Percentiles rank a stretch among this genome's conserved stretches.
Evolutionary conservation across 1,140 invertebrate genomes (phyloP).

Genomic region (Coboldia fuscipes): DNA sequence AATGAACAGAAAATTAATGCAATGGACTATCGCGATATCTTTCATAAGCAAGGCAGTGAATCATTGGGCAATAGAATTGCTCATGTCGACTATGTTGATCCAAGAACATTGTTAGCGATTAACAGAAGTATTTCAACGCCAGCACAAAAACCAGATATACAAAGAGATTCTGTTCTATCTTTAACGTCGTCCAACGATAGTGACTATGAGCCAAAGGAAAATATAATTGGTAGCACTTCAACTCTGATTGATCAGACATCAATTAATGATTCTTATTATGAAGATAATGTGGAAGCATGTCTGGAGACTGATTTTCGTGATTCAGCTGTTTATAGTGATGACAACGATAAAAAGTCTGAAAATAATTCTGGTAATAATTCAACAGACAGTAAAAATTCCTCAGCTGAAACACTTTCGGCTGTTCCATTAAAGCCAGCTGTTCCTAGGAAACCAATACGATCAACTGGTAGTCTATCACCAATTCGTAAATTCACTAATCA

Average conservation of each 20-base stretch:
- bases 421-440: conserved; percentile 7
- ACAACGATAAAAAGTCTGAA: conserved; percentile 25
- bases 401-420: conserved; percentile 10
- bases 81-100: conserved; percentile 67
- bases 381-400: conserved; percentile 5
- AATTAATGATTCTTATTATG: conserved; percentile 12
- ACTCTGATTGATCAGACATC: background rate
- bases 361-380: conserved; percentile 4
- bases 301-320: conserved; percentile 44
- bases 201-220: conserved; percentile 16
- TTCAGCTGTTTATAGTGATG: conserved; percentile 66
- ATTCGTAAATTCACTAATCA: background rate
- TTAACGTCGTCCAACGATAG: conserved; percentile 37
- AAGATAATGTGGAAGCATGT: conserved; percentile 17
- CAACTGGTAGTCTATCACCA: conserved; percentile 10
- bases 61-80: conserved; percentile 66
- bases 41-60: conserved; percentile 60
- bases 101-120: conserved; percentile 34
- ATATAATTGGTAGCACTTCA: conserved; percentile 7
- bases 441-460: conserved; percentile 2
- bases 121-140: conserved; percentile 12
- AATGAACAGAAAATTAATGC: too few species aligned
- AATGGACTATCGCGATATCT: conserved; percentile 15
- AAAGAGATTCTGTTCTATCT: conserved; percentile 31
- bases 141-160: conserved; percentile 23